Percentiles rank a stretch among this genome's conserved stretches.
Conservation (phyloP, 2,113 vertebrate genomes). For the Erythrolamprus reginae region DNA sequence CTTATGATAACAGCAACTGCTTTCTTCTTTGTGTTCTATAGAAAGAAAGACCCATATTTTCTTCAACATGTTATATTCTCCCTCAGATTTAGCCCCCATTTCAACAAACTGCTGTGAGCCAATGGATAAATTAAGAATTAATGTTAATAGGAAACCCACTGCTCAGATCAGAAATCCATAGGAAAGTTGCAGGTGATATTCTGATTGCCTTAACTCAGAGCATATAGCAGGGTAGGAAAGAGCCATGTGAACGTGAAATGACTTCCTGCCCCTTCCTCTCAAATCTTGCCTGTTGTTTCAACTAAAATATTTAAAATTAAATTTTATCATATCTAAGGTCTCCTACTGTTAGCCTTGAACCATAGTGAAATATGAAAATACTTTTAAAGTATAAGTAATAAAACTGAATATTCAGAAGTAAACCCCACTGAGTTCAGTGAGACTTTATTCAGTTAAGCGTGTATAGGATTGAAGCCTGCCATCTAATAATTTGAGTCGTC, state of each 20-base stretch:
- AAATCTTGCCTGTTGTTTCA: constrained; percentile 3
- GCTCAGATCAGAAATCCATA: neutral
- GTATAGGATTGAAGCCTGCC: neutral
- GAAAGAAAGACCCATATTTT: neutral
- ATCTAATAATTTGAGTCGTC: neutral
- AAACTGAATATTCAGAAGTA: neutral
- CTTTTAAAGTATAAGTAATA: neutral
- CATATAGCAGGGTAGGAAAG: neutral
- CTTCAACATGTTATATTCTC: neutral
- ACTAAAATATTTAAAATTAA: neutral
- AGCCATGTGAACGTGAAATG: neutral
- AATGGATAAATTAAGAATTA: constrained; percentile 4
- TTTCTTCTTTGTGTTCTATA: neutral
- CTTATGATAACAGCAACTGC: neutral
- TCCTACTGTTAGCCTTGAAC: neutral
- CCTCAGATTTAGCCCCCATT: neutral
- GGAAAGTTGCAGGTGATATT: neutral
- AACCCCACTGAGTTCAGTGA: neutral
- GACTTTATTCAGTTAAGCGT: neutral
- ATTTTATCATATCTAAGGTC: neutral
- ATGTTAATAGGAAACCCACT: constrained; percentile 20
- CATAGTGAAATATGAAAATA: neutral
- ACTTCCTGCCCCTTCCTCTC: neutral
- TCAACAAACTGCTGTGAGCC: neutral
- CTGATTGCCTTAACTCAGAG: neutral